Base-by-base conservation (phyloP, 2,888 invertebrate genomes). In the Nowickia ferox region DNA sequence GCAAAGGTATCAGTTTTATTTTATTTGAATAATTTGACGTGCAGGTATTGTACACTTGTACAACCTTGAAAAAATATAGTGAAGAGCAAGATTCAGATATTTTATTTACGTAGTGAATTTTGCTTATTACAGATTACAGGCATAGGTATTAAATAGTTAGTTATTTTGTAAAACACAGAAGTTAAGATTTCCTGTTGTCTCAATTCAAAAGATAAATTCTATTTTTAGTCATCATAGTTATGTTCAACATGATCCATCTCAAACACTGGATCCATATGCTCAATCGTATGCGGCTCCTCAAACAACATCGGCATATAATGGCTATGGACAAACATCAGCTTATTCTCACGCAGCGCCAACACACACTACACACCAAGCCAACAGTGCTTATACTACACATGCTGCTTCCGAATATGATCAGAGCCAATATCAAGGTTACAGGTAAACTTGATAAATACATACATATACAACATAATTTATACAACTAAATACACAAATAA, bases 341-440 rank as follows among this genome's bases (percentile, higher is more conserved):
- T 93, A 93, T 87, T 87, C 90, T 69, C 68, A 90, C 22, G 89
- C 90, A 79, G 88, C 89, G 11, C 71, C 87, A 13, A 85, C 89
- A 48, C 88, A 91, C 9, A 87, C 89, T 71, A 74, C 91, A 13
- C 87, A 92, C 8, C 89, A 92, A 40, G 88, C 92, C 8, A 90
- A 89, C 81, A 90, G 88, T 84, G 91, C 91, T 51, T 93, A 93
- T 88, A 89, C 91, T 22, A 89, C 90, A 59, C 77, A 81, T 68
- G 66, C 84, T 77, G 84, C 89, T 72, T 88, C 90, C 38, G 93
- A 93, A 84, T 93, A 93, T 86, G 93, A 93, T 89, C 93, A 92
- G 84, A 92, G 91, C 87, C 93, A 93, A 87, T 93, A 93, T 87
- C 92, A 92, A 86, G 90, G 90, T 84, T 93, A 93, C 87, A 91